Evolutionary conservation across 53 echinoderm and acorn worm genomes (phyloP), one percentile per base, ranked within the genome.

Genomic region (Paracentrotus lividus): DNA sequence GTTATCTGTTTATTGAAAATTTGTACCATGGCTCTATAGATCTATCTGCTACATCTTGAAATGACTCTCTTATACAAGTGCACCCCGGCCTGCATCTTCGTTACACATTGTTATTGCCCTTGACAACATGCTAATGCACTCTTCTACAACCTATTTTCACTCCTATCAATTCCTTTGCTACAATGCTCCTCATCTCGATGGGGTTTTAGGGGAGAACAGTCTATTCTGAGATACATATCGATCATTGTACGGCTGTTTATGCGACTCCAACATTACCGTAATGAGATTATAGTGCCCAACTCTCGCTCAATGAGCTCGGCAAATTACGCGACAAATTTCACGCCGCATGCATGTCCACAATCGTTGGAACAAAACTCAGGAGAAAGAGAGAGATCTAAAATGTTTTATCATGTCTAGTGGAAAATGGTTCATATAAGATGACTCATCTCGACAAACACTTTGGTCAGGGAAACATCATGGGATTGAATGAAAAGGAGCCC

Each of bases 291-390:
- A 81, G 47, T 45, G 81, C 47, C 81, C 24, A 81, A 47, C 45
- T 38, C 81, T 81, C 81, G 45, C 21, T n/a, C 81, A 81, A 81
- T 81, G 47, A 81, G 81, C 81, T n/a, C 14, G 44, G 26, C 47
- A 81, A 81, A 81, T 81, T 81, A 81, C 49, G 81, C 81, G 81
- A 42, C 77, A 77, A 77, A 77, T 77, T 77, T 42, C 77, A 42
- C 77, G 43, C 29, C 77, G 43, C 21, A n/a, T n/a, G n/a, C 69
- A 23, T 81, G 40, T 72, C 72, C 72, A 72, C 40, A 72, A 38
- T 72, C 72, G 36, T 16, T 38, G 5, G 72, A 72, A 21, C 72
- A 72, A 72, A 72, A 72, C 72, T 31, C 6, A 8, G 72, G 72
- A 8, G 4, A 18, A 72, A 40, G 40, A 72, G 0, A 10, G 4